A percentile compares a stretch with the other conserved stretches of the same genome.
These are phyloP conservation scores for Podilymbus podiceps DNA, from an alignment of 2,113 vertebrate genomes.

Conservation along the genomic window DNA sequence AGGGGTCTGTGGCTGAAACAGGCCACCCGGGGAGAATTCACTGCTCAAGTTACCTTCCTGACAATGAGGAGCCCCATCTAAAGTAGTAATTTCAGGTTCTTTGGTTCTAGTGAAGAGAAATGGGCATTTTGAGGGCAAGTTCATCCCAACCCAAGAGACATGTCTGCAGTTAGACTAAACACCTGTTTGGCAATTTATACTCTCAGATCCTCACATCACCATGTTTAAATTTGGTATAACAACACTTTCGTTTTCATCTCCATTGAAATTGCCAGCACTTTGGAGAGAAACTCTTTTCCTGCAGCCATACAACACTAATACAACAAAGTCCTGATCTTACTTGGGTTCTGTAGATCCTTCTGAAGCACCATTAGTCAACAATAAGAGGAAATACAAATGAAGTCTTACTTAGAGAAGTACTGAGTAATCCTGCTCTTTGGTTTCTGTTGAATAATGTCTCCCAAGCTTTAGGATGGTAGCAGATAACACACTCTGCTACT, in stretches of 20 bases:
- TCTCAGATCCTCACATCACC: background rate
- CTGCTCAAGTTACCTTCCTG: background rate
- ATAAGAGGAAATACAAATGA: background rate
- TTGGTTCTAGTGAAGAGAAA: background rate
- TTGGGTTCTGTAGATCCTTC: background rate
- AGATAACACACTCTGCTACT: background rate
- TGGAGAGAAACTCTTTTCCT: background rate
- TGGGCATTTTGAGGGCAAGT: background rate
- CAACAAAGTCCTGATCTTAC: background rate
- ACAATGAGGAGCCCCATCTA: background rate
- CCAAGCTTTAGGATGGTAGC: background rate
- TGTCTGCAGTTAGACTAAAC: background rate
- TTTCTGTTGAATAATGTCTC: background rate
- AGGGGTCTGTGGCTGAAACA: background rate
- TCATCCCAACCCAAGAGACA: background rate
- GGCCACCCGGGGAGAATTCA: background rate
- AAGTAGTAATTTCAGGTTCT: background rate
- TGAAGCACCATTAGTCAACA: background rate
- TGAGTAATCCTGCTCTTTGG: background rate
- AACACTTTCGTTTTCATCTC: background rate
- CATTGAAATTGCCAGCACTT: background rate
- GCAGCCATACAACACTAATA: background rate
- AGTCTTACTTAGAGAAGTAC: background rate
- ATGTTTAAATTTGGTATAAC: background rate
- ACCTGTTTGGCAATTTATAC: background rate